These are phyloP conservation scores for Drosophila kambysellisi DNA, from an alignment of 2,888 invertebrate genomes.

Conservation along the genomic window DNA sequence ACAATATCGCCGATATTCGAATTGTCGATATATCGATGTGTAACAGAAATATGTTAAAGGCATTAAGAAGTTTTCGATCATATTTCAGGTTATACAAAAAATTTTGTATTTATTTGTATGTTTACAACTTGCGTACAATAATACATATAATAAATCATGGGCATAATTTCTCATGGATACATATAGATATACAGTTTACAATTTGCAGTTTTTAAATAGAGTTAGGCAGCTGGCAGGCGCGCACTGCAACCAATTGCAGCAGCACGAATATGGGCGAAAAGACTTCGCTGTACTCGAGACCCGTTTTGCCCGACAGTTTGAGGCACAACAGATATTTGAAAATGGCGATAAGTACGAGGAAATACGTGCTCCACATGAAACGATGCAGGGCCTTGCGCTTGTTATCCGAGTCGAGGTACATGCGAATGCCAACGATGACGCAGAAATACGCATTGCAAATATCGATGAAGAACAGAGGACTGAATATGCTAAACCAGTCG, in stretches of 20 bases:
- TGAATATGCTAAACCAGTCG: constrained; percentile 96
- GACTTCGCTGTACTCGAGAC: constrained; percentile 95
- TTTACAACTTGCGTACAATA: constrained; percentile 13
- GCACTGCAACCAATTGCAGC: constrained; percentile 94
- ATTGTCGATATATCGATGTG: constrained; percentile 6
- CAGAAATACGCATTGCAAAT: constrained; percentile 97
- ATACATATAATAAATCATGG: constrained; percentile 27
- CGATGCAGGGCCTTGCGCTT: constrained; percentile 92
- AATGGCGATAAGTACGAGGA: constrained; percentile 93
- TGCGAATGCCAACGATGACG: constrained; percentile 96
- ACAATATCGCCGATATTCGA: neutral
- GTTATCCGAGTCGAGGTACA: constrained; percentile 91
- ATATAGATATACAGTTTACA: constrained; percentile 12
- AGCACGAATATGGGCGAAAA: constrained; percentile 96
- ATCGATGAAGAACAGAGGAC: constrained; percentile 96
- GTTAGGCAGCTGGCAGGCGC: constrained; percentile 93
- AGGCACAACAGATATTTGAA: constrained; percentile 96
- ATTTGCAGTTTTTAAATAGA: constrained; percentile 64
- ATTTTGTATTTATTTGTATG: constrained; percentile 32
- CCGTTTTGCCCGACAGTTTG: constrained; percentile 92
- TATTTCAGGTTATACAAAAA: constrained; percentile 21
- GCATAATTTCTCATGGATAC: constrained; percentile 5
- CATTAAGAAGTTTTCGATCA: neutral
- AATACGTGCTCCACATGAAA: constrained; percentile 93
- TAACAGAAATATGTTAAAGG: constrained; percentile 4